phyloP scores from a whole-genome alignment of 1,140 invertebrate genomes.

The Microplitis demolitor region DNA sequence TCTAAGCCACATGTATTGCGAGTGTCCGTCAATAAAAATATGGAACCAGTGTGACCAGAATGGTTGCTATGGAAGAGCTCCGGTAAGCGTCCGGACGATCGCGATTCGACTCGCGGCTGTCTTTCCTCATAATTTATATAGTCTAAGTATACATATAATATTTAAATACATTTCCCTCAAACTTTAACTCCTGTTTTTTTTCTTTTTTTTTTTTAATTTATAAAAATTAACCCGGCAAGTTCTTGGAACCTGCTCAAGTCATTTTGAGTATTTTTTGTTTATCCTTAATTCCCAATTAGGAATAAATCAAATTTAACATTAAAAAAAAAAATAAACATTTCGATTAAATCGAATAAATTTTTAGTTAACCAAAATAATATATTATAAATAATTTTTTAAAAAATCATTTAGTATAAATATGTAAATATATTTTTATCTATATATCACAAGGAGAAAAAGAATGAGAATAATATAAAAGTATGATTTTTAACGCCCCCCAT shows the following conservation, averaged over 20 bases:
- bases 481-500: neutral
- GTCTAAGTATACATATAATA: neutral
- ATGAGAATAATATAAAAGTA: neutral
- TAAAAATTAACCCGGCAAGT: neutral
- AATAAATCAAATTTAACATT: constrained; percentile 22
- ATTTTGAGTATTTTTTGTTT: neutral
- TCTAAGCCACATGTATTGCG: constrained; percentile 54
- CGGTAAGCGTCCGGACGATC: constrained; percentile 45
- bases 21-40: constrained; percentile 56
- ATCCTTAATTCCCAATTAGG: neutral
- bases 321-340: constrained; percentile 24
- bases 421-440: neutral
- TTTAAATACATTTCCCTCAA: too few relatives aligned
- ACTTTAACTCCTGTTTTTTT: too few relatives aligned
- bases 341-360: constrained; percentile 23
- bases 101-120: constrained; percentile 48
- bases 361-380: neutral
- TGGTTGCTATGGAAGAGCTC: constrained; percentile 63
- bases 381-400: too few relatives aligned
- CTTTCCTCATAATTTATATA: constrained; percentile 9
- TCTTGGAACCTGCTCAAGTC: neutral
- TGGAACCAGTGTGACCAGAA: constrained; percentile 64
- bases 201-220: too few relatives aligned
- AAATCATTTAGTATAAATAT: too few relatives aligned
- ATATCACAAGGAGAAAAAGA: constrained; percentile 17